Evolutionary conservation across 2,888 invertebrate genomes (phyloP).

Genomic region (Trilocha varians): DNA sequence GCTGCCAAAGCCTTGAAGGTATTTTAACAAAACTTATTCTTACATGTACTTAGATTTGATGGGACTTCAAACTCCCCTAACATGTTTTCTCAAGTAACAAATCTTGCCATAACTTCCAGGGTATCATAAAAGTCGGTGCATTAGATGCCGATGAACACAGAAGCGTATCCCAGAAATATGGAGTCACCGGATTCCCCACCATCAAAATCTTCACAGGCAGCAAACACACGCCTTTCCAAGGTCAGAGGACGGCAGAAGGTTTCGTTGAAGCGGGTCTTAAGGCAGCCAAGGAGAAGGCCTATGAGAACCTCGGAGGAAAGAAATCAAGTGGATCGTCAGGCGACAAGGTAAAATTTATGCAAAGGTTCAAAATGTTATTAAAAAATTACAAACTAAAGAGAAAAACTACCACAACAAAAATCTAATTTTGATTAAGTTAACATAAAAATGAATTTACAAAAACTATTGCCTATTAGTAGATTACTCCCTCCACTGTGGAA

Average conservation of each 20-base stretch:
- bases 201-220: constrained; percentile 93
- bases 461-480: constrained; percentile 1
- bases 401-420: constrained; percentile 1
- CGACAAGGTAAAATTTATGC: constrained; percentile 50
- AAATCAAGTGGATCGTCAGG: constrained; percentile 51
- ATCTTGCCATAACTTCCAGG: constrained; percentile 64
- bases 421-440: not conserved
- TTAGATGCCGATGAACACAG: constrained; percentile 94
- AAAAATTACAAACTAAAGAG: constrained; percentile 11
- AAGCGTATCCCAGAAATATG: constrained; percentile 84
- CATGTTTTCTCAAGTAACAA: too few species aligned
- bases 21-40: constrained; percentile 18
- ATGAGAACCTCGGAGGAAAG: constrained; percentile 78
- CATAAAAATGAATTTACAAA: not conserved
- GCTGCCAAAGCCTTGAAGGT: constrained; percentile 92
- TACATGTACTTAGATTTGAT: too few species aligned
- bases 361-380: constrained; percentile 9
- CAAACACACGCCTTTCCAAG: constrained; percentile 91
- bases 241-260: constrained; percentile 87
- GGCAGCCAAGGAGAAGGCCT: constrained; percentile 83
- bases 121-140: constrained; percentile 94
- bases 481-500: too few species aligned
- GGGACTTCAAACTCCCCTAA: too few species aligned
- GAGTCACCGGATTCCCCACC: constrained; percentile 94
- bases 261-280: constrained; percentile 89